Percentiles rank a stretch among this genome's conserved stretches.
These are phyloP conservation scores for Chelonoidis abingdonii DNA, from an alignment of 2,113 vertebrate species.

Conservation along the genomic window DNA sequence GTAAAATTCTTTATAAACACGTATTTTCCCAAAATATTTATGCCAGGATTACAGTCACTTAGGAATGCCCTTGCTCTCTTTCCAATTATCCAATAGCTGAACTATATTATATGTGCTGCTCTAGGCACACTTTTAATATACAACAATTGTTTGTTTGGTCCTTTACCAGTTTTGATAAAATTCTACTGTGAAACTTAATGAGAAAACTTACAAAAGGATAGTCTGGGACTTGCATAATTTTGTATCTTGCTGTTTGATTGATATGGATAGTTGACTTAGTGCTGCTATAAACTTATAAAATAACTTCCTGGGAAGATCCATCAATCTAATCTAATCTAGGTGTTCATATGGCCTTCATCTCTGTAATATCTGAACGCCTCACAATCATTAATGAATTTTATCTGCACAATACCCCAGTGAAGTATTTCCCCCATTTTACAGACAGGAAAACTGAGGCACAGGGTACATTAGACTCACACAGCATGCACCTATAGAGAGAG, in stretches of 20 bases:
- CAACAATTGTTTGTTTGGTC: accelerated
- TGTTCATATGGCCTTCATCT: not conserved
- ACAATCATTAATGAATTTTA: not conserved
- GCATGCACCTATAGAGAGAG: not conserved
- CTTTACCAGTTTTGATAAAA: not conserved
- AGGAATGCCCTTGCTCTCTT: not conserved
- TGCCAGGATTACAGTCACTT: accelerated
- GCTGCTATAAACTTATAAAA: not conserved
- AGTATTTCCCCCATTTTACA: not conserved
- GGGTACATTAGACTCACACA: not conserved
- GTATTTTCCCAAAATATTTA: conserved; percentile 8
- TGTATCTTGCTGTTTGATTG: not conserved
- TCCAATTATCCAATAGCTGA: not conserved
- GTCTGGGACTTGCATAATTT: not conserved
- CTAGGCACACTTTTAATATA: not conserved
- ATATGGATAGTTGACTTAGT: not conserved
- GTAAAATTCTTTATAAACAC: conserved; percentile 42
- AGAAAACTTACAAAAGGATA: not conserved
- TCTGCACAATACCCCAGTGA: not conserved
- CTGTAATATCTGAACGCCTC: not conserved
- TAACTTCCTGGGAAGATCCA: not conserved
- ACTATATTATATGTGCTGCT: not conserved
- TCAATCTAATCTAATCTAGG: not conserved
- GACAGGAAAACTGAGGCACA: not conserved
- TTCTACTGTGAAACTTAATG: not conserved